phyloP scores from a whole-genome alignment of 1,140 invertebrate species.

The Chionoecetes opilio region DNA sequence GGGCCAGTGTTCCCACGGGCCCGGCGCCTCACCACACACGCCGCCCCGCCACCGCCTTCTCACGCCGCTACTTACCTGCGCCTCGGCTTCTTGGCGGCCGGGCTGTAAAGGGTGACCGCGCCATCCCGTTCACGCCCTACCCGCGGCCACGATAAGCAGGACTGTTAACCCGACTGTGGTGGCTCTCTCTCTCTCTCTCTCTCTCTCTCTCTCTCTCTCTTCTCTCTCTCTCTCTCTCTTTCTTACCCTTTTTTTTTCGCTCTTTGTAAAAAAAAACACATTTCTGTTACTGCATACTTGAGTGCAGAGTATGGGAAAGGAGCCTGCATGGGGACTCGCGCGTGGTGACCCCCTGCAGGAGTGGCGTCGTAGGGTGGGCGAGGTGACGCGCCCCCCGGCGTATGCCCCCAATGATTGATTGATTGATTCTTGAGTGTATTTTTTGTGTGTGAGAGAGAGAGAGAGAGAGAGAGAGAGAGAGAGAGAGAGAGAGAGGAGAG shows the following conservation, averaged over 20 bases:
- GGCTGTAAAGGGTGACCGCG: constrained; percentile 40
- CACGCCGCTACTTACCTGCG: constrained; percentile 55
- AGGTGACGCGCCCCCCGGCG: no score
- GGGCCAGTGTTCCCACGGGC: not conserved
- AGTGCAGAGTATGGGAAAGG: no score
- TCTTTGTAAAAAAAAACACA: not conserved
- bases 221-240: constrained; percentile 15
- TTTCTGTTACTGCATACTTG: no score
- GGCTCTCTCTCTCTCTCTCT: not conserved
- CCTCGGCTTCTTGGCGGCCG: constrained; percentile 19
- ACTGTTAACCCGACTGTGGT: not conserved
- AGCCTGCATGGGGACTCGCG: no score
- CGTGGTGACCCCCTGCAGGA: no score
- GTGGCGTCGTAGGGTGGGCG: no score
- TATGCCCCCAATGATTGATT: no score
- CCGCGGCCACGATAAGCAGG: not conserved
- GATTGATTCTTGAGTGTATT: no score
- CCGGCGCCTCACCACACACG: not conserved
- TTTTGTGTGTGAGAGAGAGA: no score
- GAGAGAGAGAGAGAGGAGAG: no score
- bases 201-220: not conserved
- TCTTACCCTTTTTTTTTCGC: not conserved
- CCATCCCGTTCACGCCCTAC: not conserved
- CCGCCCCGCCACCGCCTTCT: constrained; percentile 39
- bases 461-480: no score